Conservation (phyloP, 2,888 invertebrate species). For the Watsonalla cultraria region DNA sequence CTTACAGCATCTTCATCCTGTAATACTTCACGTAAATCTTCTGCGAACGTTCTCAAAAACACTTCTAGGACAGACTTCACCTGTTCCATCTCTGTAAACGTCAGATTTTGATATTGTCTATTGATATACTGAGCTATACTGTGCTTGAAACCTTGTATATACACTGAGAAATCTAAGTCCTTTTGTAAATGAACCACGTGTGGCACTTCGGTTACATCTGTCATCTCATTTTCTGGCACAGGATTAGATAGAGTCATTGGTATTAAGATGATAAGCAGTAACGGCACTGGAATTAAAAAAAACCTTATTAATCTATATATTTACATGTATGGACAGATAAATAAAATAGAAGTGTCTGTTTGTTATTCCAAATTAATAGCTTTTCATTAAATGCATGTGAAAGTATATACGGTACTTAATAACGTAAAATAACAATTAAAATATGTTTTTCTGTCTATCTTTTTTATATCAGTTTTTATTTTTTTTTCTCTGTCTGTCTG, state of each 20-base stretch:
- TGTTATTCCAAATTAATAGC: too few relatives aligned
- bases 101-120: slow-evolving; percentile 19
- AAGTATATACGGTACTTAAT: too few relatives aligned
- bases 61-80: background rate
- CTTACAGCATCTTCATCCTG: background rate
- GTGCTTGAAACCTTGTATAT: background rate
- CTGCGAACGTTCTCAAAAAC: background rate
- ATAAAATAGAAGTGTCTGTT: too few relatives aligned
- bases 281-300: background rate
- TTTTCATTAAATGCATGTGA: too few relatives aligned
- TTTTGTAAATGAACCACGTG: background rate
- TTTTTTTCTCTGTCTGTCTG: too few relatives aligned
- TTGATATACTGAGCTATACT: slow-evolving; percentile 15
- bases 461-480: too few relatives aligned
- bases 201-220: background rate
- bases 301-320: too few relatives aligned
- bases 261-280: background rate
- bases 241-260: background rate
- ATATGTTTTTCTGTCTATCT: too few relatives aligned
- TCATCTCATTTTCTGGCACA: background rate
- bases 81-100: slow-evolving; percentile 14
- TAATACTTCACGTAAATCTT: background rate
- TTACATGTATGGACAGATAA: too few relatives aligned
- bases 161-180: background rate
- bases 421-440: too few relatives aligned